Evolutionary conservation across 23 tunicate genomes (phyloP).

Genomic region (Trididemnum clinides): DNA sequence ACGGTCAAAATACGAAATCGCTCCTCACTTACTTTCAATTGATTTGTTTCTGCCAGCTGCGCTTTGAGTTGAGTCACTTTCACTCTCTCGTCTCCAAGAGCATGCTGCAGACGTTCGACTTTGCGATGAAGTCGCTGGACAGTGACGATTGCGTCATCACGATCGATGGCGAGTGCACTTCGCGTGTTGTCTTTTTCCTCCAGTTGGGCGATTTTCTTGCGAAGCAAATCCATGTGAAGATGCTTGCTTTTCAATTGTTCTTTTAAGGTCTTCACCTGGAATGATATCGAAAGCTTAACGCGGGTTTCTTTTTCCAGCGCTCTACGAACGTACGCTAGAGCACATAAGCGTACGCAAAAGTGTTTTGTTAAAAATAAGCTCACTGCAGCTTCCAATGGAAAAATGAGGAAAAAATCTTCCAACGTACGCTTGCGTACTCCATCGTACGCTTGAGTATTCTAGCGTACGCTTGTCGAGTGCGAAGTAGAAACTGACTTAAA

Average conservation of each 20-base stretch:
- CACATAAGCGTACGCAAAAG: too few relatives aligned
- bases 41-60: conserved; percentile 91
- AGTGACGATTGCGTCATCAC: conserved; percentile 85
- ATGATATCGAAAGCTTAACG: too few relatives aligned
- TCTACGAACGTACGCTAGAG: too few relatives aligned
- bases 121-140: conserved; percentile 86
- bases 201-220: conserved; percentile 83
- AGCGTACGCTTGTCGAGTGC: too few relatives aligned
- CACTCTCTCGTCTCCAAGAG: conserved; percentile 86
- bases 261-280: conserved; percentile 68
- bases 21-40: conserved; percentile 63
- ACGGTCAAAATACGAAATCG: too few relatives aligned
- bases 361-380: too few relatives aligned
- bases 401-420: too few relatives aligned
- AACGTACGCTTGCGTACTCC: too few relatives aligned
- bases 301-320: too few relatives aligned
- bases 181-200: conserved; percentile 80
- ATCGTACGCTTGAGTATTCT: too few relatives aligned
- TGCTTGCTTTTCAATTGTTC: conserved; percentile 95
- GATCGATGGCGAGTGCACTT: conserved; percentile 88
- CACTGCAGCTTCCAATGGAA: too few relatives aligned
- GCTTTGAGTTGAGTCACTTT: conserved; percentile 85
- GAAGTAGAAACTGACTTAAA: too few relatives aligned
- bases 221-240: conserved; percentile 84
- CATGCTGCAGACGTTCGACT: conserved; percentile 84